phyloP scores from a whole-genome alignment of 2,888 invertebrate genomes.

The Boloria selene region DNA sequence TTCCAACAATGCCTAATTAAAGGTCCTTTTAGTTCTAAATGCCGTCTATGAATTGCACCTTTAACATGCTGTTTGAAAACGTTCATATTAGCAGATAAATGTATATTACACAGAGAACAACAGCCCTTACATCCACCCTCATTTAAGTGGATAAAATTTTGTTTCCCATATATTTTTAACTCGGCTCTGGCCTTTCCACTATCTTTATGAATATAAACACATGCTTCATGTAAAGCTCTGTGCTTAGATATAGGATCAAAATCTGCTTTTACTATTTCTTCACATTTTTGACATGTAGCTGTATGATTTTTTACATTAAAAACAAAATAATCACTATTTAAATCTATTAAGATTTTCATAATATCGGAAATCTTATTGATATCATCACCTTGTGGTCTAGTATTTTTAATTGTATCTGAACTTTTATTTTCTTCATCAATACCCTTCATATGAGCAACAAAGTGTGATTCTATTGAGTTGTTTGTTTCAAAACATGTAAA shows the following conservation, averaged over 20 bases:
- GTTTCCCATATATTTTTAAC: constrained; percentile 53
- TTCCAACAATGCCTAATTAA: constrained; percentile 4
- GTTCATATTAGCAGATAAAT: constrained; percentile 49
- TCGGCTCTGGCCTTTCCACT: constrained; percentile 54
- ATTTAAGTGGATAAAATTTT: constrained; percentile 57
- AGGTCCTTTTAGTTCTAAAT: constrained; percentile 53
- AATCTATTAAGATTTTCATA: constrained; percentile 41
- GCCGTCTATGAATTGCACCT: constrained; percentile 52
- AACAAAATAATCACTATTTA: constrained; percentile 46
- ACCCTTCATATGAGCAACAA: neutral
- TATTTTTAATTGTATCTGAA: neutral
- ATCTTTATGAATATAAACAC: constrained; percentile 40
- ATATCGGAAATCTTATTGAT: constrained; percentile 27
- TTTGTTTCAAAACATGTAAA: constrained; percentile 55
- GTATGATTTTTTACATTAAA: constrained; percentile 46
- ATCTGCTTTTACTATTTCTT: constrained; percentile 41
- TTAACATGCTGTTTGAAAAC: constrained; percentile 52
- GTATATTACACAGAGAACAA: constrained; percentile 56
- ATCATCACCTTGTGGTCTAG: constrained; percentile 9
- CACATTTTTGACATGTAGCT: constrained; percentile 54
- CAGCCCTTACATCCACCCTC: constrained; percentile 56
- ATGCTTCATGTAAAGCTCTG: constrained; percentile 26
- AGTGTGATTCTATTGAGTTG: constrained; percentile 43
- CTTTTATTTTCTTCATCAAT: neutral
- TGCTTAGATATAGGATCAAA: constrained; percentile 41